These are phyloP conservation scores for Ceratina japonica DNA, from an alignment of 1,140 invertebrate genomes.

Conservation along the genomic window DNA sequence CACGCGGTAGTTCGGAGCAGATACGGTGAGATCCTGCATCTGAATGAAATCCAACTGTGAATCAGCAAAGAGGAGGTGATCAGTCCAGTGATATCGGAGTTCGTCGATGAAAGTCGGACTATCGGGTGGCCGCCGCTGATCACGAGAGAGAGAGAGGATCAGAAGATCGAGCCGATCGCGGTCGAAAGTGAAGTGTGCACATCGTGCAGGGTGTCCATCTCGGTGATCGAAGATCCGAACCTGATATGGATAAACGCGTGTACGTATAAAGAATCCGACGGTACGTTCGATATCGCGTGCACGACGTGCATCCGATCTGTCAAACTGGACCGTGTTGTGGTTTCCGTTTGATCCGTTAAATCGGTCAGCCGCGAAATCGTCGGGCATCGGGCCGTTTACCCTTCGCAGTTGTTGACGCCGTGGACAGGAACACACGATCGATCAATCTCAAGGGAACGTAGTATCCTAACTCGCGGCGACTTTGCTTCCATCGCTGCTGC, in stretches of 20 bases:
- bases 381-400: too few species aligned
- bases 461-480: neutral
- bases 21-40: neutral
- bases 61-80: neutral
- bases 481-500: neutral
- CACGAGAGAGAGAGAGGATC: too few species aligned
- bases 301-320: slow-evolving; percentile 14
- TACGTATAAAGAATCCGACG: slow-evolving; percentile 6
- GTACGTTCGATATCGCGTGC: neutral
- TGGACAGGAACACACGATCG: slow-evolving; percentile 10
- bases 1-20: too few species aligned
- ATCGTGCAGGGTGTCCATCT: too few species aligned
- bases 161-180: too few species aligned
- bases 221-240: too few species aligned
- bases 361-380: too few species aligned
- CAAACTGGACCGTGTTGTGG: slow-evolving; percentile 12
- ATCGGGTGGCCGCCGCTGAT: too few species aligned
- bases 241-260: slow-evolving; percentile 3
- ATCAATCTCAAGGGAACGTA: slow-evolving; percentile 21
- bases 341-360: too few species aligned
- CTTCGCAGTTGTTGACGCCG: neutral
- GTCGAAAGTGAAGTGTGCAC: too few species aligned
- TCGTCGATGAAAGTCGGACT: too few species aligned
- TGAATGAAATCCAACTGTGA: slow-evolving; percentile 35
- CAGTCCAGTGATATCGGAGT: slow-evolving; percentile 1